Base-by-base conservation (phyloP, 2,113 vertebrate species). In the Ranitomeya variabilis region DNA sequence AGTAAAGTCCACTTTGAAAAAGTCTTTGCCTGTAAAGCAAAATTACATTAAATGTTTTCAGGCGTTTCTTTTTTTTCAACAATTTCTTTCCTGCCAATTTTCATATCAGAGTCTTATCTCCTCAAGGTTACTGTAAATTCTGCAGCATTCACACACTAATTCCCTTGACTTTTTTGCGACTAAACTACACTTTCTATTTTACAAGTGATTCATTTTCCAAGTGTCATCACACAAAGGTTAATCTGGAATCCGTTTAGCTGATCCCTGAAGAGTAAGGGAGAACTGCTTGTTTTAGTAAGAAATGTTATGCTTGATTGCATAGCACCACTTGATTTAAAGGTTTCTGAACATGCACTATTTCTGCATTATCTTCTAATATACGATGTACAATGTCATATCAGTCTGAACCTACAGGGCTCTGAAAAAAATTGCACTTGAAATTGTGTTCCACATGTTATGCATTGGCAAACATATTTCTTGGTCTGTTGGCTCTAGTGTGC, bases 151-250 rank as follows among this genome's bases (percentile, higher is more conserved):
- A 57, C 37, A 31, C 31, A 31, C 14, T 86, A 78, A 86, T 87
- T 87, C 66, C 66, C 86, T 19, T 71, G 64, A 80, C 77, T 80
- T 86, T 76, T 77, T 86, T 77, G 84, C 16, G 23, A 87, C 64
- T 69, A 73, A 71, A 57, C 62, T 79, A 80, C 66, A 79, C 64
- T 87, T 80, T 64, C 57, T 71, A 81, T 87, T 87, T 87, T 80
- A 69, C 62, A 80, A 80, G 86, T 87, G 62, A 87, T 87, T 87
- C 77, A 87, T 87, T 87, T 87, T 87, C 86, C 52, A 80, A 87
- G 77, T 87, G 86, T 87, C 86, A 87, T 81, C 77, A 80, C 62
- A 31, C 77, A 87, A 87, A 87, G 86, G 86, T 87, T 87, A 87
- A 87, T 87, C 86, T 69, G 62, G 78, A 81, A 80, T 87, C 77